These are phyloP conservation scores for Chionoecetes opilio DNA, from an alignment of 1,140 invertebrate genomes.

Conservation along the genomic window DNA sequence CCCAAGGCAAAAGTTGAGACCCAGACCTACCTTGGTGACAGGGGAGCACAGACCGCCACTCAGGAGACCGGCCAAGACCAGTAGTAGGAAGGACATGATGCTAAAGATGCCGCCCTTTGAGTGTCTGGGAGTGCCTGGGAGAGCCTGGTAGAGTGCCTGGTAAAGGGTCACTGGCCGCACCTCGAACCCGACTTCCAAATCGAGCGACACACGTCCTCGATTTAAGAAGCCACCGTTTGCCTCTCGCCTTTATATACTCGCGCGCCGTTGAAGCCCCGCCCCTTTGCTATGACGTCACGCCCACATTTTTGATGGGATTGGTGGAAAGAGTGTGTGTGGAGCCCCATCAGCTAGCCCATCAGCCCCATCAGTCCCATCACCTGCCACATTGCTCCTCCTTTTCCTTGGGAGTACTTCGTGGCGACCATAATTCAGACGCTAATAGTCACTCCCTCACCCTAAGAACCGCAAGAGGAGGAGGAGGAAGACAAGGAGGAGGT, in stretches of 20 bases:
- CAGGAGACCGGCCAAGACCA: background rate
- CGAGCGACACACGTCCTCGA: conserved; percentile 23
- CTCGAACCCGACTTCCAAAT: background rate
- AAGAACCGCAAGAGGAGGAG: background rate
- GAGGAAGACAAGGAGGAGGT: background rate
- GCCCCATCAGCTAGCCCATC: too few relatives aligned
- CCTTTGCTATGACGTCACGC: background rate
- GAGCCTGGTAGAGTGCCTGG: background rate
- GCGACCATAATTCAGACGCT: background rate
- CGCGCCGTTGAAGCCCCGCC: background rate
- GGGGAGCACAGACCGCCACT: background rate
- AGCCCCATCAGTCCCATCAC: background rate
- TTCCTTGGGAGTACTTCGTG: background rate
- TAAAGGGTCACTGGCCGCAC: background rate
- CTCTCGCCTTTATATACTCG: background rate
- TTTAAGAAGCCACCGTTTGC: background rate
- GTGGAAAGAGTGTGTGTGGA: too few relatives aligned
- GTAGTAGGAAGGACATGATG: background rate
- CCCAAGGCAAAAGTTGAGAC: too few relatives aligned
- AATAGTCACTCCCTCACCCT: background rate
- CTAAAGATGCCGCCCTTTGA: background rate
- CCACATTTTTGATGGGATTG: background rate
- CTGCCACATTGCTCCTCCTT: background rate
- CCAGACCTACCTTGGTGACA: background rate
- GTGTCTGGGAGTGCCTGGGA: background rate